A percentile compares a stretch with the other conserved stretches of the same genome.
phyloP scores from a whole-genome alignment of 2,888 invertebrate species.

The Cataglyphis livida region DNA sequence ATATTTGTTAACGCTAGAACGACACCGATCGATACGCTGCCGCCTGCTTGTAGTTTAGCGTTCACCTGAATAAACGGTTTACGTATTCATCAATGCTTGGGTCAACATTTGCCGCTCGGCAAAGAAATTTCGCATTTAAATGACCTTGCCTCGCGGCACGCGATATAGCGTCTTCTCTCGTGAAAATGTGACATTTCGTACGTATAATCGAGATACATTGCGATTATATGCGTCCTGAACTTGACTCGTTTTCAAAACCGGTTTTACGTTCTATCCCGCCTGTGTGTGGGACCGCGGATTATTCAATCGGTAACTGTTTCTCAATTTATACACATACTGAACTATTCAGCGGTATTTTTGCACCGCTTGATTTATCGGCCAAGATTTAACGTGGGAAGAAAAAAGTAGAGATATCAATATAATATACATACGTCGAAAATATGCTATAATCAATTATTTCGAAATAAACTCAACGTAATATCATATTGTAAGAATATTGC shows the following conservation, averaged over 20 bases:
- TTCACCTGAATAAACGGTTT: constrained; percentile 70
- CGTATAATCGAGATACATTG: constrained; percentile 33
- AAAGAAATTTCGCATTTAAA: constrained; percentile 56
- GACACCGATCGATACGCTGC: constrained; percentile 54
- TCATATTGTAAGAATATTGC: background rate
- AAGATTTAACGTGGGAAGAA: background rate
- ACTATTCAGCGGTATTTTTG: constrained; percentile 19
- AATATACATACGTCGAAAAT: background rate
- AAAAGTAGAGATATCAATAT: background rate
- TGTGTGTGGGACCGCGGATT: constrained; percentile 10
- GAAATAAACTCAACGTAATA: background rate
- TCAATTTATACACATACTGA: constrained; percentile 15
- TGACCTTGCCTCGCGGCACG: constrained; percentile 56
- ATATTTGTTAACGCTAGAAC: constrained; percentile 49
- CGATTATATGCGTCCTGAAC: constrained; percentile 51
- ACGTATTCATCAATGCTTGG: constrained; percentile 62
- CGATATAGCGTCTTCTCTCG: constrained; percentile 1
- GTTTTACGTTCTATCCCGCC: constrained; percentile 49
- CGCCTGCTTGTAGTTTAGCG: constrained; percentile 43
- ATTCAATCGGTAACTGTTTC: constrained; percentile 52
- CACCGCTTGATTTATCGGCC: constrained; percentile 8
- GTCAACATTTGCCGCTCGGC: constrained; percentile 63
- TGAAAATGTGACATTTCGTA: constrained; percentile 43
- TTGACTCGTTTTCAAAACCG: constrained; percentile 64
- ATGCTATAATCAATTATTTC: background rate